Conservation (phyloP, 2,888 invertebrate species). For the Drosophila nr. medialis region DNA sequence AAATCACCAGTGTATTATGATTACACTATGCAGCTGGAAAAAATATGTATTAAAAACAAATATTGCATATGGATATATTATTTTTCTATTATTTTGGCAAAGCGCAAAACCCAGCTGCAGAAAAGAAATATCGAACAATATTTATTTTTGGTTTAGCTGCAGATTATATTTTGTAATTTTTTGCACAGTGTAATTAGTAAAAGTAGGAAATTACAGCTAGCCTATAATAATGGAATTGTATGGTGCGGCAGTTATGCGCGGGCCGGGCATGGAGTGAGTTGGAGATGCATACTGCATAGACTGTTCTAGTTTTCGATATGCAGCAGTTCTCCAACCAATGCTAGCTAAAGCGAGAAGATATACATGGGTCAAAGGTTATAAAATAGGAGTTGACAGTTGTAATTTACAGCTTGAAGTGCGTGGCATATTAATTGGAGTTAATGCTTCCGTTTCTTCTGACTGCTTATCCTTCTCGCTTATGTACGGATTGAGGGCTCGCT, state of each 20-base stretch:
- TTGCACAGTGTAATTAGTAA: background rate
- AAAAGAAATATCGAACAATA: too few species aligned
- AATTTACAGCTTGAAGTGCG: constrained; percentile 80
- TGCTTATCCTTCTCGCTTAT: constrained; percentile 8
- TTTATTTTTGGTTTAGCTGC: background rate
- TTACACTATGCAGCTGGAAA: background rate
- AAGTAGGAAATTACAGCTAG: constrained; percentile 37
- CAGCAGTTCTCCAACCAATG: constrained; percentile 74
- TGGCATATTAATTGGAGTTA: constrained; percentile 54
- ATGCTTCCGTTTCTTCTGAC: background rate
- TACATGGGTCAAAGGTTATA: background rate
- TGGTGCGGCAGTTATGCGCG: constrained; percentile 77
- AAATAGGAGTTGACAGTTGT: too few species aligned
- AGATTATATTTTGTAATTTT: background rate
- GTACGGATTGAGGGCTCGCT: constrained; percentile 75
- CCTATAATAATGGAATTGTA: constrained; percentile 83
- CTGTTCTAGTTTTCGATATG: constrained; percentile 78
- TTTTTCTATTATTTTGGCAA: background rate
- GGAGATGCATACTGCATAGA: constrained; percentile 83
- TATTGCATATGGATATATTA: background rate
- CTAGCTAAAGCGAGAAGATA: constrained; percentile 58
- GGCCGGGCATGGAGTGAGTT: constrained; percentile 81
- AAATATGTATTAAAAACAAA: background rate
- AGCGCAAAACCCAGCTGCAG: background rate
- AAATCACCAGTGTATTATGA: constrained; percentile 16